Base-by-base conservation (phyloP, 2,113 vertebrate genomes). In the Chloroceryle aenea region DNA sequence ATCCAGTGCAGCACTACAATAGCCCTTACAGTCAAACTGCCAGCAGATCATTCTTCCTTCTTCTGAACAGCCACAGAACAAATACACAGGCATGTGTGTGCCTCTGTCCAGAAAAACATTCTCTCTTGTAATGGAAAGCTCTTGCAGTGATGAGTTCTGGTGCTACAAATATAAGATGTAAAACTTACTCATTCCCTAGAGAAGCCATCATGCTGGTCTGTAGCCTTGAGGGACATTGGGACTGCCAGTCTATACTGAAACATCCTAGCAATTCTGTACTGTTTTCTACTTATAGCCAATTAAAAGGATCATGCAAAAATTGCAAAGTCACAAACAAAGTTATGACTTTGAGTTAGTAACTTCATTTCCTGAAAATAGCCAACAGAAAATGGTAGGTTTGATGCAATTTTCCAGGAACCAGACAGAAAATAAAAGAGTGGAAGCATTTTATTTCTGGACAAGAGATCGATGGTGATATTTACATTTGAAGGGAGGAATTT, bases 401-500 rank as follows among this genome's bases (percentile, higher is more conserved):
- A 88, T 20, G 23, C 21, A 71, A 68, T 91, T 82, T 94, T 94
- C 66, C 81, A 80, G 91, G 73, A 94, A 94, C 36, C 47, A 81
- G 61, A 85, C 0, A 63, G 90, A 88, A 96, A 95, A 87, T 84
- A 94, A 95, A 75, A 89, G 47, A 89, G 43, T 16, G 18, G 34
- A 67, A 74, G 76, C 45, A 30, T 34, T 91, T 78, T 34, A 81
- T 77, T 62, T 56, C 68, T 61, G 56, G 21, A 26, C 36, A 23
- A 52, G 63, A 78, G 82, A 86, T 40, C 78, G 36, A 89, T 61
- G 43, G 17, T 1, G 2, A 30, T 42, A 71, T 6, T 85, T 67
- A 75, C 34, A 78, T 63, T 26, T 34, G 73, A 84, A 86, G 19
- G 52, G 76, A 90, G 52, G 88, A 90, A 93, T 78, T 96, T 93